A percentile compares a stretch with the other conserved stretches of the same genome.
Evolutionary conservation across 2,113 vertebrate genomes (phyloP).

Genomic region (Heterocephalus glaber): DNA sequence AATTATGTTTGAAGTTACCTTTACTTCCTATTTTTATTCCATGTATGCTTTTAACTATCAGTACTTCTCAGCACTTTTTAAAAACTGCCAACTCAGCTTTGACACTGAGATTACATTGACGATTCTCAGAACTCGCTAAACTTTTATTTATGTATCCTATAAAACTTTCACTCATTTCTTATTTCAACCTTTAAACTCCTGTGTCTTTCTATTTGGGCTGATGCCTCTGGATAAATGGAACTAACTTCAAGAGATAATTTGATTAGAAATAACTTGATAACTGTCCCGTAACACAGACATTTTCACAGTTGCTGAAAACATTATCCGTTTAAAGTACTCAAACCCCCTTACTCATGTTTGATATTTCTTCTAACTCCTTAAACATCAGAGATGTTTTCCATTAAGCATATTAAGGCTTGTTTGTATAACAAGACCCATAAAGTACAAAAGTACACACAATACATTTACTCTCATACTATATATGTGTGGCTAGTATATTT

Average conservation of each 20-base stretch:
- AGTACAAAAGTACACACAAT: neutral
- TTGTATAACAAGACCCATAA: neutral
- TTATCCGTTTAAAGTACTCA: neutral
- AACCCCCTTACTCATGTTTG: neutral
- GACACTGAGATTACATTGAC: neutral
- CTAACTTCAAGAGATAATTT: neutral
- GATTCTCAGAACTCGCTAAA: neutral
- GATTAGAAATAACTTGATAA: neutral
- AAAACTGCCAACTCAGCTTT: neutral
- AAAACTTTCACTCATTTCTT: neutral
- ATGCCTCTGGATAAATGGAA: neutral
- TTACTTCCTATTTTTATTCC: conserved; percentile 9
- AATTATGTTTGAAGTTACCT: conserved; percentile 30
- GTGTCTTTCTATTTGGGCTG: neutral
- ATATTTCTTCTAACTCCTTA: neutral
- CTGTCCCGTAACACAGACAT: neutral
- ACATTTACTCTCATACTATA: neutral
- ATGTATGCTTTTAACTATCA: neutral
- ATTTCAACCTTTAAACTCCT: conserved; percentile 13
- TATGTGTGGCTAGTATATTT: neutral
- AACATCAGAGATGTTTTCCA: neutral
- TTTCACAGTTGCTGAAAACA: neutral
- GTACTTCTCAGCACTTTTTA: neutral
- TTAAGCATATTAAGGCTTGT: neutral
- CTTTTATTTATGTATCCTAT: neutral